Base-by-base conservation (phyloP, 2,888 invertebrate genomes). In the Brassicogethes aeneus region DNA sequence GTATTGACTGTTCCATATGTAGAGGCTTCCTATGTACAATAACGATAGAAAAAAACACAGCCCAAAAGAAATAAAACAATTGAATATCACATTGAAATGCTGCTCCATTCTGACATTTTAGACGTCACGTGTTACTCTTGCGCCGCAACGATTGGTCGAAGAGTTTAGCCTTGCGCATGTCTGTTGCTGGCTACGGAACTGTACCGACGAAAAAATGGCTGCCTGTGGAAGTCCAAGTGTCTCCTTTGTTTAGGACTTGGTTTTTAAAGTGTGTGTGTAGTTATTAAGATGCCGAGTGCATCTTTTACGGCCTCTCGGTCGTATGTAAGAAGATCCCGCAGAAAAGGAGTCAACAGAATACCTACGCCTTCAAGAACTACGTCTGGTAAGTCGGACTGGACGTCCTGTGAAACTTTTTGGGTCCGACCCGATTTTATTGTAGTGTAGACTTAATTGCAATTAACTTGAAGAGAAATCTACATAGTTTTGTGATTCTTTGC, bases 221-320 rank as follows among this genome's bases (percentile, higher is more conserved):
- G 83, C 78, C 79, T 74, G 76, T 78, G 75, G 75, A 77, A 77
- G 79, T 80, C 79, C 78, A 77, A 77, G 77, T 80, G 79, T 80
- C 78, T 83, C 79, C 83, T 84, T 84, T 84, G 83, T 84, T 82
- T 83, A 81, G 79, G 66, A 70, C 71, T 70, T 69, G 69, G 70
- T 45, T 41, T 59, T 58, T 54, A 53, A 55, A 53, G 61, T 61
- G 59, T 56, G 58, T 56, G 57, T 54, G 60, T 54, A 59, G 51
- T 53, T 72, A 71, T 71, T 72, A 85, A 80, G 75, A 88, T 91
- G 91, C 91, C 90, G 79, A 90, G 90, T 80, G 90, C 90, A 76
- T 90, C 90, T 71, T 89, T 90, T 74, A 87, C 88, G 69, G 87
- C 89, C 73, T 86, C 88, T 72, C 83, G 89, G 77, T 86, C 87